phyloP scores from a whole-genome alignment of 2,888 invertebrate species.

The Tupiocoris notatus region DNA sequence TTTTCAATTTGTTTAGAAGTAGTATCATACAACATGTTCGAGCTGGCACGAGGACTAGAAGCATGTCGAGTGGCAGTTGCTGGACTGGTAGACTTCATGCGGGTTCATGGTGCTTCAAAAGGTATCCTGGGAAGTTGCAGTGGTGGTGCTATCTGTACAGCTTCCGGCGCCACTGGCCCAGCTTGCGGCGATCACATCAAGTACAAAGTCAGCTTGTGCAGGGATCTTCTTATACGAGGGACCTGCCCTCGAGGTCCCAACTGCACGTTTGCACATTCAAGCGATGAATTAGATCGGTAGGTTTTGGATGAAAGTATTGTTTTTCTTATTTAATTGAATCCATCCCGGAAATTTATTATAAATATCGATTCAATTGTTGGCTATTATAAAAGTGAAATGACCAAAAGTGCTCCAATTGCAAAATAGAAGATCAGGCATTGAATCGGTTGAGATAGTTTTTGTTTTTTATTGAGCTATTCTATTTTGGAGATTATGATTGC shows the following conservation, averaged over 20 bases:
- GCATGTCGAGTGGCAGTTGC: slow-evolving; percentile 70
- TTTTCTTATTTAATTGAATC: background rate
- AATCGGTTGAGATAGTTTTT: background rate
- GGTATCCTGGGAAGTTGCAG: slow-evolving; percentile 17
- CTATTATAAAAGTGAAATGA: no score
- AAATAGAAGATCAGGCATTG: background rate
- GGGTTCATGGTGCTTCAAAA: slow-evolving; percentile 65
- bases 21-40: slow-evolving; percentile 63
- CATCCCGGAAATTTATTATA: no score
- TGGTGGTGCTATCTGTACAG: slow-evolving; percentile 38
- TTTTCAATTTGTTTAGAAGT: no score
- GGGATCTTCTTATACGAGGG: slow-evolving; percentile 75
- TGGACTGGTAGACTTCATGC: slow-evolving; percentile 74
- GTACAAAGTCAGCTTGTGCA: slow-evolving; percentile 75
- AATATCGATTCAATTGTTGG: no score
- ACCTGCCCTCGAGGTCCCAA: slow-evolving; percentile 82
- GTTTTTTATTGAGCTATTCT: no score
- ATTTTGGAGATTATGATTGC: slow-evolving; percentile 1
- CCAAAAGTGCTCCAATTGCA: no score
- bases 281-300: slow-evolving; percentile 83
- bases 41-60: slow-evolving; percentile 66
- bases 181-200: slow-evolving; percentile 57
- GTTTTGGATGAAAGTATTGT: slow-evolving; percentile 43
- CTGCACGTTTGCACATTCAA: slow-evolving; percentile 91
- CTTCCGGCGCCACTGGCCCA: slow-evolving; percentile 50